phyloP scores from a whole-genome alignment of 1,140 invertebrate genomes.

The Eubasilissa regina region DNA sequence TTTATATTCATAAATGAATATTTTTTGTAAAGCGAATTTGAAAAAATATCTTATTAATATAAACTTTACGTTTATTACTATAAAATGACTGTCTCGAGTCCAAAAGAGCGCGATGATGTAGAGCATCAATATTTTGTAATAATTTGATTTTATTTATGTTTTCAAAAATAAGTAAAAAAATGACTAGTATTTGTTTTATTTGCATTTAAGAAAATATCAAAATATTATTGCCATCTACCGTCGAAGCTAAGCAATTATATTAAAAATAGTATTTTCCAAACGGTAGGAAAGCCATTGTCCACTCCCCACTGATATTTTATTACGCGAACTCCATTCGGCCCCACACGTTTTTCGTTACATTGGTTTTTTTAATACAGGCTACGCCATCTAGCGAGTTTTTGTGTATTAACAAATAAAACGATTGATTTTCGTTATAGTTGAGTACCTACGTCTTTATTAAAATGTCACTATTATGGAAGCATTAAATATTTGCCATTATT shows the following conservation, averaged over 20 bases:
- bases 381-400: conserved; percentile 22
- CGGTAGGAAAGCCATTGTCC: not conserved
- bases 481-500: not conserved
- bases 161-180: no score
- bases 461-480: not conserved
- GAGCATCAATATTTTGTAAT: no score
- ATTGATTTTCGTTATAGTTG: not conserved
- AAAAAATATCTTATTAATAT: no score
- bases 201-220: not conserved
- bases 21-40: no score
- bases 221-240: conserved; percentile 27
- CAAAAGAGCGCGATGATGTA: no score
- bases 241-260: not conserved
- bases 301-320: conserved; percentile 16
- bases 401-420: not conserved
- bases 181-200: no score
- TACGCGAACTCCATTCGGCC: conserved; percentile 3
- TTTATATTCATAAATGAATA: no score
- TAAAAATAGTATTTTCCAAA: conserved; percentile 1
- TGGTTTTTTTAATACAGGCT: conserved; percentile 11
- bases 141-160: no score
- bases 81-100: no score
- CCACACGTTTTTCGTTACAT: not conserved
- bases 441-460: not conserved
- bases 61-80: no score